These are phyloP conservation scores for Eupsittula cactorum DNA, from an alignment of 2,113 vertebrate genomes.

Conservation along the genomic window DNA sequence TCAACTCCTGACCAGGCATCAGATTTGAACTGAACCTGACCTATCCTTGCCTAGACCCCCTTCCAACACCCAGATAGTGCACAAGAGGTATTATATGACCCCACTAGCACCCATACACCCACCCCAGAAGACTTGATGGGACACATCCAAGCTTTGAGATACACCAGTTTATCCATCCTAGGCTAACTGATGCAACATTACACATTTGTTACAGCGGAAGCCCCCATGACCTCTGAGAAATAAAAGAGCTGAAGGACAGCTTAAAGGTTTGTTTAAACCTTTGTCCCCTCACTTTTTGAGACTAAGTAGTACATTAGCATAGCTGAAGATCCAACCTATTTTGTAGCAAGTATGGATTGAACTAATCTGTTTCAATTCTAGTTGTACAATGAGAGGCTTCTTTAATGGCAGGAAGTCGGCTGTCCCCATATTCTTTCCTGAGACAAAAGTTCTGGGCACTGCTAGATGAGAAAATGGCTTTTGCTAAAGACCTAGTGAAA, in stretches of 20 bases:
- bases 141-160: accelerated
- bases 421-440: not conserved
- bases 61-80: not conserved
- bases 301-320: not conserved
- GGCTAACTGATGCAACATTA: not conserved
- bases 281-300: not conserved
- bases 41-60: not conserved
- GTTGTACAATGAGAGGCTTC: not conserved
- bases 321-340: not conserved
- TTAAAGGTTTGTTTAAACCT: not conserved
- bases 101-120: not conserved
- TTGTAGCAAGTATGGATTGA: not conserved
- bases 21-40: not conserved
- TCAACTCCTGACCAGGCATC: not conserved
- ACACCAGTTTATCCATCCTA: not conserved
- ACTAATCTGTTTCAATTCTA: not conserved
- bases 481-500: slow-evolving; percentile 13
- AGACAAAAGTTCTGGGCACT: slow-evolving; percentile 31
- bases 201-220: not conserved
- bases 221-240: not conserved
- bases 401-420: not conserved
- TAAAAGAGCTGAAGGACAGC: not conserved
- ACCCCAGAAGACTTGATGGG: not conserved
- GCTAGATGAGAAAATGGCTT: slow-evolving; percentile 18
- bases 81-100: not conserved